These are phyloP conservation scores for Muricea muricata DNA, from an alignment of 92 coral and sea anemone species.

Conservation along the genomic window DNA sequence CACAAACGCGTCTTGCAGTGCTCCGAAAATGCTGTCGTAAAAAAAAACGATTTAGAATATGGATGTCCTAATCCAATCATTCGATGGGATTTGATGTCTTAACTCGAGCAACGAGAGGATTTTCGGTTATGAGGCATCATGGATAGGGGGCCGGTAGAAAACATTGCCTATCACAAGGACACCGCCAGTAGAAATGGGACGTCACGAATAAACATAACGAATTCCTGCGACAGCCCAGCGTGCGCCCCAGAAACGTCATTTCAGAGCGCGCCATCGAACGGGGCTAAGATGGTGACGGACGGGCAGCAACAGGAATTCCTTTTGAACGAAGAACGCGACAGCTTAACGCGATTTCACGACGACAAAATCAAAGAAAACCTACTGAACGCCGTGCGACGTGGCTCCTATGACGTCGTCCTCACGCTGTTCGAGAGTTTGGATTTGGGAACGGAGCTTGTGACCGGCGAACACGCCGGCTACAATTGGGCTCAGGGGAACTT, in stretches of 20 bases:
- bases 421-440: slow-evolving; percentile 28
- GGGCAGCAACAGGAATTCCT: slow-evolving; percentile 9
- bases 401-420: slow-evolving; percentile 15
- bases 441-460: not conserved
- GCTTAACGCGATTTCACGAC: slow-evolving; percentile 18
- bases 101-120: no score
- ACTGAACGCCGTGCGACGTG: slow-evolving; percentile 25
- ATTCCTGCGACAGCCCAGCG: not conserved
- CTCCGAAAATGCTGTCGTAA: not conserved
- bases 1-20: not conserved
- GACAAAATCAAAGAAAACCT: slow-evolving; percentile 28
- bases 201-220: not conserved
- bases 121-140: no score
- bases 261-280: slow-evolving; percentile 2
- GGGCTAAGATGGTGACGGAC: not conserved
- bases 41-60: not conserved
- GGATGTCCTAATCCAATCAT: not conserved
- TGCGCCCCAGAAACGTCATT: not conserved
- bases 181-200: not conserved
- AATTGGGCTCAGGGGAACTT: slow-evolving; percentile 69
- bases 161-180: slow-evolving; percentile 17
- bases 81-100: not conserved
- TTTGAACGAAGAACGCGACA: not conserved
- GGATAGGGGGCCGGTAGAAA: slow-evolving; percentile 13
- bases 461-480: not conserved